Conservation (phyloP, 53 echinoderm and acorn worm species). For the Mesocentrotus franciscanus region DNA sequence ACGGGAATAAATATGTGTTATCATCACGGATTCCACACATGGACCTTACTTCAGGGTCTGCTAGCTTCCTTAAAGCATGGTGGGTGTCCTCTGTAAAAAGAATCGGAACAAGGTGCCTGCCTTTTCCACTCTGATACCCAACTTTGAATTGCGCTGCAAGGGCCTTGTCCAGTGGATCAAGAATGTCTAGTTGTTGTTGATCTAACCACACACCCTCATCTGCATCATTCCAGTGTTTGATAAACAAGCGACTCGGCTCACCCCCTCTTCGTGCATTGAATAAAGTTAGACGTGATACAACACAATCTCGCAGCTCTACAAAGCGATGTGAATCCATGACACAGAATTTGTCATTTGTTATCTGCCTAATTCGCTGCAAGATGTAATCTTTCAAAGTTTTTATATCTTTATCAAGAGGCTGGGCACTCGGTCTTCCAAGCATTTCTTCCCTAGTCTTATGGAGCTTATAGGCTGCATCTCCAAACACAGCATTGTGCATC, state of each 20-base stretch:
- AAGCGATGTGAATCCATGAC: slow-evolving; percentile 53
- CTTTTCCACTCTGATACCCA: slow-evolving; percentile 74
- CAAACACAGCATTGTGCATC: not conserved
- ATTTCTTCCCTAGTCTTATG: not conserved
- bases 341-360: not conserved
- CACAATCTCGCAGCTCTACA: slow-evolving; percentile 53
- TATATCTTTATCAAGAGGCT: too few species aligned
- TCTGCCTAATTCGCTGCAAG: not conserved
- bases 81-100: slow-evolving; percentile 71
- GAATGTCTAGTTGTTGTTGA: not conserved
- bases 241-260: slow-evolving; percentile 69
- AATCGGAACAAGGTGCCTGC: slow-evolving; percentile 72
- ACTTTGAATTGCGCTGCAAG: slow-evolving; percentile 69
- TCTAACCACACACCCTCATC: slow-evolving; percentile 70
- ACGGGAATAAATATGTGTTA: slow-evolving; percentile 61
- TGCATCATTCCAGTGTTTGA: slow-evolving; percentile 76
- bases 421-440: too few species aligned
- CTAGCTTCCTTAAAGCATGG: slow-evolving; percentile 58
- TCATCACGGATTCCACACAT: slow-evolving; percentile 24
- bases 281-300: slow-evolving; percentile 69
- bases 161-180: not conserved
- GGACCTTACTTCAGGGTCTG: slow-evolving; percentile 37
- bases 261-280: slow-evolving; percentile 81
- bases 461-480: not conserved
- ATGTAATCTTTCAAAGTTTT: too few species aligned